Evolutionary conservation across 2,888 invertebrate genomes (phyloP).

Genomic region (Meiosimyza decipiens): DNA sequence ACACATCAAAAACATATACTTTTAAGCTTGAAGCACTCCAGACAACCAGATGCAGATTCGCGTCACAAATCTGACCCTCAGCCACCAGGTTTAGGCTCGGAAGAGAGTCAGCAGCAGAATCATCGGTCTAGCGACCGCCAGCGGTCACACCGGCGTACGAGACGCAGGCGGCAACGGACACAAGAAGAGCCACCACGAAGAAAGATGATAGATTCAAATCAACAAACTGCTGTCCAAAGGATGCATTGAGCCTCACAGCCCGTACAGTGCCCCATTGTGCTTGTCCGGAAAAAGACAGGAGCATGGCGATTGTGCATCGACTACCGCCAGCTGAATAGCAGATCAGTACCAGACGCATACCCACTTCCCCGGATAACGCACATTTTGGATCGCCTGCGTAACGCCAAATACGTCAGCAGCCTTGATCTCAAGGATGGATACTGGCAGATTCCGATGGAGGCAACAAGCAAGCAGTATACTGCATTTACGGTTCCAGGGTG

Average conservation of each 20-base stretch:
- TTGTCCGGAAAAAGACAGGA: constrained; percentile 35
- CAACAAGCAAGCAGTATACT: not conserved
- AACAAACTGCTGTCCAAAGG: constrained; percentile 22
- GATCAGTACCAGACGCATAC: constrained; percentile 23
- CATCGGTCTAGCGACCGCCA: too few species aligned
- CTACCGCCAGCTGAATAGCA: constrained; percentile 28
- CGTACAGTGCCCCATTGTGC: constrained; percentile 34
- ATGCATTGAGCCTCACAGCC: constrained; percentile 32
- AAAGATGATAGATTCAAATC: not conserved
- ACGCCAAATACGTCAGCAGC: constrained; percentile 26
- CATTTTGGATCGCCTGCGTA: constrained; percentile 28
- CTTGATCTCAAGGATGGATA: constrained; percentile 28
- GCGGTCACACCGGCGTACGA: too few species aligned
- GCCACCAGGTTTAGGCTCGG: too few species aligned
- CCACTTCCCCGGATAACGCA: constrained; percentile 28
- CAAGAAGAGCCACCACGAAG: too few species aligned
- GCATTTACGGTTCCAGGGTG: constrained; percentile 31
- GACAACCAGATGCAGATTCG: too few species aligned
- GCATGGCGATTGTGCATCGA: constrained; percentile 38
- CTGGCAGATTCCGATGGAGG: constrained; percentile 32
- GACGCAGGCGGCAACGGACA: too few species aligned
- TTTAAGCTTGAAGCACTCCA: too few species aligned
- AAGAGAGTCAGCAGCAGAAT: too few species aligned
- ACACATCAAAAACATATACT: too few species aligned
- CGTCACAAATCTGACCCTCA: too few species aligned